Evolutionary conservation across 2,888 invertebrate genomes (phyloP), one percentile per base, ranked within the genome.

Genomic region (Hermaeophaga mercurialis): DNA sequence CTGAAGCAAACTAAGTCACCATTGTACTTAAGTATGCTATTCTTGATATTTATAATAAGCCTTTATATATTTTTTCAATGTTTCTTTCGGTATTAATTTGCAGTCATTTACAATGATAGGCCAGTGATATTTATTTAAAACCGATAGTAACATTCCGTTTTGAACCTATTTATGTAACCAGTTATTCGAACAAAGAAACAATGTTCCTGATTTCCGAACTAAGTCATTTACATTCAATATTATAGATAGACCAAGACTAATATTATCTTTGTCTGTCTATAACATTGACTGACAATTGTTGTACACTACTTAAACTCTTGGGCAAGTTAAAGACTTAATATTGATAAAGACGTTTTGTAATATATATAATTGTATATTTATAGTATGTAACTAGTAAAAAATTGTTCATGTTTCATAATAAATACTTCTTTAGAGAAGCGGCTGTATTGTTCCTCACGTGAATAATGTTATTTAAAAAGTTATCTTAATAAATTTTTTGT

Each of bases 141-240:
- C 49, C 48, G 52, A 63, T 48, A 54, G 59, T 61, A 58, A 58
- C 31, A 46, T 55, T 33, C 34, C 50, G 24, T 59, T 17, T 44
- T 45, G 47, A 39, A 54, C 45, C 28, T 36, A 48, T 62, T 59
- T 62, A 63, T 62, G 60, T 59, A 62, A 71, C 70, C 68, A 73
- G 71, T 73, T 54, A 28, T 61, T 75, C 72, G 72, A 74, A 74
- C 73, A 73, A 75, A 73, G 72, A 76, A 74, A 71, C 71, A 70
- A 78, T 77, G 78, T 78, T 78, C 78, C 78, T 78, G 72, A 73
- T 44, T 73, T 71, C 73, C 66, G 73, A 73, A 75, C 76, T 77
- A 78, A 77, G 78, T 78, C 77, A 78, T 75, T 73, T 70, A 63
- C 57, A 46, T 55, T 67, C 63, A 59, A 62, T 68, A 57, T 66